Evolutionary conservation across 2,888 invertebrate species (phyloP), one percentile per base, ranked within the genome.

Genomic region (Agonum fuliginosum): DNA sequence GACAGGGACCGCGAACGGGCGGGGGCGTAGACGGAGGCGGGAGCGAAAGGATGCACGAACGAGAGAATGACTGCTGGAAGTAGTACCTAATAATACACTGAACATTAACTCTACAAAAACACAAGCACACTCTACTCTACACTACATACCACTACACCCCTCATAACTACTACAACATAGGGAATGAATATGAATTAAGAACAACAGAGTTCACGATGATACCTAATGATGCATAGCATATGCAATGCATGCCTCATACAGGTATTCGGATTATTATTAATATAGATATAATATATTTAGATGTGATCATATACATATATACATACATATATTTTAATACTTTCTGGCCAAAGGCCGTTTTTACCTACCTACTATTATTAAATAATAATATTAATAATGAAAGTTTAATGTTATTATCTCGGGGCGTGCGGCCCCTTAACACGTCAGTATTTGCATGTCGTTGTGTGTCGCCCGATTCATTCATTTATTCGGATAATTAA

Each of bases 371-470:
- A 77, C 70, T 75, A 75, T 75, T 75, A 75, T 67, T 73, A 73
- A 58, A 58, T 73, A 58, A 72, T 72, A 72, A 73, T 70, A 70
- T 48, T 75, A 75, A 75, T 73, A 75, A 67, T 75, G 51, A 77
- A 77, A 70, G 70, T 70, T 77, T 77, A 77, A 77, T 77, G 77
- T 77, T 77, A 76, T 76, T 76, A 77, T 77, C 69, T 74, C 43
- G 82, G 65, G 81, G 82, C 69, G 62, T 24, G 58, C 80, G 88
- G 78, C 46, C 70, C 70, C 27, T 46, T 77, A 77, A 77, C 69
- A 77, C 70, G 77, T 77, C 77, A 77, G 77, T 77, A 77, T 77
- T 77, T 77, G 77, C 77, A 77, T 77, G 77, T 74, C 65, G 74
- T 77, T 77, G 77, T 77, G 77, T 77, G 77, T 77, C 77, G 77